Base-by-base conservation (phyloP, 1,140 invertebrate species). In the Procambarus virginalis region DNA sequence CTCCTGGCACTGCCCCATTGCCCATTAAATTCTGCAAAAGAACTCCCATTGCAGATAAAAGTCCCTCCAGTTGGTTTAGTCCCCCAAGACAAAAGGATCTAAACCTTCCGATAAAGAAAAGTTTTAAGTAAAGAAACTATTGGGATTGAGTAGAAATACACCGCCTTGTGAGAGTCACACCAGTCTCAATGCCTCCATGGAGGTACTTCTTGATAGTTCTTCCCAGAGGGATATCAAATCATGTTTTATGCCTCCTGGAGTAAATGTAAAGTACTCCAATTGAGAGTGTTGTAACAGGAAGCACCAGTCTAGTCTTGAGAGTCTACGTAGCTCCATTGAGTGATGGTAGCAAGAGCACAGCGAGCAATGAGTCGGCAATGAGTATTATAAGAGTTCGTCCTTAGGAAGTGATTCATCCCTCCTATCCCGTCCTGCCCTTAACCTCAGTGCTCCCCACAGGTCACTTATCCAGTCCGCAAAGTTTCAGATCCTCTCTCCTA, bases 401-500 rank as follows among this genome's bases (percentile, higher is more conserved):
- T 68, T 90, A 87, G 91, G 89, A 17, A 92, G 88, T 64, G 92
- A 92, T 93, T 96, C 92, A 10, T 90, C 95, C 95, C 89, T 96
- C 95, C 60, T 89, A 48, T 68, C 92, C 58, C 77, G 96, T 96
- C 92, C 93, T 95, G 45, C 95, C 95, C 22, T 95, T 96, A 90
- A 92, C 68, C 82, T 92, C 48, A 82, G 77, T 80, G 91, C 91
- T 55, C 91, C 91, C 58, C 92, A 92, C 81, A 77, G 92, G 6
- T 92, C 92, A n/a, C 90, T 92, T 17, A 92, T 92, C 60, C 92
- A 92, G 93, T 95, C 95, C 12, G 95, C 95, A 93, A 97, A 97
- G 93, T 93, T 97, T 91, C 96, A 97, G 93, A 97, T 97, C 92
- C 94, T 98, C 20, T 97, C 97, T 85, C 97, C 97, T 8, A 98